Conservation (phyloP, 2,888 invertebrate species). For the Strigamia crassipes region DNA sequence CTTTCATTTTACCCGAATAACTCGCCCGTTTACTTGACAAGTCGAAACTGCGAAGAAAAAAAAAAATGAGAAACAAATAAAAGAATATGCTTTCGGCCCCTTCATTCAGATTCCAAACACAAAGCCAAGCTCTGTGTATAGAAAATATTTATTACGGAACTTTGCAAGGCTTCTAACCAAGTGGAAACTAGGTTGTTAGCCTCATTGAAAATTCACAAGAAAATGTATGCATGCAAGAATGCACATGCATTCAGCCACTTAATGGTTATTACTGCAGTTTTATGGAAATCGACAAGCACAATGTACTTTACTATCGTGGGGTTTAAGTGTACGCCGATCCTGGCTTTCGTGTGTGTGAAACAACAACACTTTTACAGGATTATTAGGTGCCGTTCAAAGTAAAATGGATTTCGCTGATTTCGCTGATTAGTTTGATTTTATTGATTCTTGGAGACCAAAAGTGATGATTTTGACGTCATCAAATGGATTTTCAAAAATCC, state of each 20-base stretch:
- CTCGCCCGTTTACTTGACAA: not conserved
- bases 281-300: slow-evolving; percentile 40
- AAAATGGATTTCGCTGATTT: too few relatives aligned
- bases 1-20: slow-evolving; percentile 28
- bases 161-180: slow-evolving; percentile 25
- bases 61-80: not conserved
- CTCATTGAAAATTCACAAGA: slow-evolving; percentile 30
- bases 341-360: not conserved
- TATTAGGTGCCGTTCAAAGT: too few relatives aligned
- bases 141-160: slow-evolving; percentile 29
- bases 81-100: not conserved
- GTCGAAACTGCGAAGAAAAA: not conserved
- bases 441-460: too few relatives aligned
- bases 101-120: slow-evolving; percentile 19
- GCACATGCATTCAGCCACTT: slow-evolving; percentile 32
- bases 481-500: too few relatives aligned
- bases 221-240: slow-evolving; percentile 32
- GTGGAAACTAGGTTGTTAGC: slow-evolving; percentile 40
- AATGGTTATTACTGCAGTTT: slow-evolving; percentile 42
- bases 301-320: not conserved
- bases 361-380: not conserved
- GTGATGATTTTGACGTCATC: too few relatives aligned
- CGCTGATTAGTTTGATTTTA: too few relatives aligned
- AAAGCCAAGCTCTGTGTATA: not conserved
- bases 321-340: not conserved